Evolutionary conservation across 2,797 vertebrate genomes (phyloP).

Genomic region (Anableps anableps): DNA sequence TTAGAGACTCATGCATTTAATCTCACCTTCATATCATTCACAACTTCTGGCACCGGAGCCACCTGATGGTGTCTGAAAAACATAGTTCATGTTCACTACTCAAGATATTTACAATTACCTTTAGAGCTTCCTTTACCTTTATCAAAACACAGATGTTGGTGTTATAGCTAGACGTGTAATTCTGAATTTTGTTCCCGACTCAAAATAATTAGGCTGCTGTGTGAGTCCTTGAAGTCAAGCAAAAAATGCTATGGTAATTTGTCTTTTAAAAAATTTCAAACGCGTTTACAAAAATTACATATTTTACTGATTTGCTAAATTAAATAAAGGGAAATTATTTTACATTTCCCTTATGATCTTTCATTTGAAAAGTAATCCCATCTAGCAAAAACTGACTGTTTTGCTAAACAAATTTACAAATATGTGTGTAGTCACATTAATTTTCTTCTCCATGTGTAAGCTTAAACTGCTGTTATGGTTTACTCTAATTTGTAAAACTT

Average conservation of each 20-base stretch:
- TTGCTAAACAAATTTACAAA: background rate
- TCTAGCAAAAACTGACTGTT: no score
- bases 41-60: slow-evolving; percentile 80
- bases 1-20: background rate
- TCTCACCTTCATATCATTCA: slow-evolving; percentile 84
- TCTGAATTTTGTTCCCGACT: background rate
- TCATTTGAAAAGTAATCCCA: background rate
- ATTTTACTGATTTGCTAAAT: background rate
- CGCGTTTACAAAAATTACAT: background rate
- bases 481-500: background rate
- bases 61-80: slow-evolving; percentile 81
- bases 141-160: background rate
- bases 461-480: background rate
- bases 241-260: background rate
- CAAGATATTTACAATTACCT: background rate
- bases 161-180: background rate
- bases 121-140: background rate
- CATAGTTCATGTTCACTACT: background rate
- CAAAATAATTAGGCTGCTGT: no score
- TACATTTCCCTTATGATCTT: no score
- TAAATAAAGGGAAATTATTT: background rate
- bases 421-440: background rate
- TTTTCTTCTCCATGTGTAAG: background rate
- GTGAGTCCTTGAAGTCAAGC: background rate
- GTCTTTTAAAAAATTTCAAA: background rate